Base-by-base conservation (phyloP, 2,797 vertebrate genomes). In the Hydrophis major region DNA sequence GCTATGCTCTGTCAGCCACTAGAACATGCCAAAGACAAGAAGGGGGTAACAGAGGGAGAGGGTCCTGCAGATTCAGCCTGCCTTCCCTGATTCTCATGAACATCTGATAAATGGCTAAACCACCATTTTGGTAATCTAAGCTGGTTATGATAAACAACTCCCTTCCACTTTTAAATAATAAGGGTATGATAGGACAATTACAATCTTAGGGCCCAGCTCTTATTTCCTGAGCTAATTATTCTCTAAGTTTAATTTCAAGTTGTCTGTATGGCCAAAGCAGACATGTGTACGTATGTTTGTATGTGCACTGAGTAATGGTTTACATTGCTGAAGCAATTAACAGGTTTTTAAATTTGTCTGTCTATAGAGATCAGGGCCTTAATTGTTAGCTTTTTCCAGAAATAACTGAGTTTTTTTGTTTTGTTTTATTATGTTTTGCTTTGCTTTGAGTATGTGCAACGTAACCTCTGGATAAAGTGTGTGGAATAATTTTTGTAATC, bases 81-180 rank as follows among this genome's bases (percentile, higher is more conserved):
- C 93, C 94, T 97, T 96, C 89, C 66, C 95, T 69, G 47, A 89
- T 96, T 97, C 95, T 95, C 93, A 90, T 96, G 96, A 95, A 3
- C 89, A 91, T 95, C 93, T 95, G 96, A 97, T 96, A 94, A 96
- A 96, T 93, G 94, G 69, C 91, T 66, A 57, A 89, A 91, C 78
- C 93, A 94, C 92, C 93, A 96, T 90, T 91, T 95, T 90, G 42
- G 92, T 95, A 97, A 97, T 97, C 94, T 94, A 95, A 96, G 93
- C 93, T 90, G 89, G 91, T 95, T 96, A 96, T 96, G 50, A 27
- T 93, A 95, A 97, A 96, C 95, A 96, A 95, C 95, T 96, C 96
- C 97, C 95, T 96, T 66, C n/a, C 28, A n/a, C 61, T 96, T 96
- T 93, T 90, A 91, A 91, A 83, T 96, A 96, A 97, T 97, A 95